Conservation (phyloP, 2,797 vertebrate genomes). For the Intellagama lesueurii region DNA sequence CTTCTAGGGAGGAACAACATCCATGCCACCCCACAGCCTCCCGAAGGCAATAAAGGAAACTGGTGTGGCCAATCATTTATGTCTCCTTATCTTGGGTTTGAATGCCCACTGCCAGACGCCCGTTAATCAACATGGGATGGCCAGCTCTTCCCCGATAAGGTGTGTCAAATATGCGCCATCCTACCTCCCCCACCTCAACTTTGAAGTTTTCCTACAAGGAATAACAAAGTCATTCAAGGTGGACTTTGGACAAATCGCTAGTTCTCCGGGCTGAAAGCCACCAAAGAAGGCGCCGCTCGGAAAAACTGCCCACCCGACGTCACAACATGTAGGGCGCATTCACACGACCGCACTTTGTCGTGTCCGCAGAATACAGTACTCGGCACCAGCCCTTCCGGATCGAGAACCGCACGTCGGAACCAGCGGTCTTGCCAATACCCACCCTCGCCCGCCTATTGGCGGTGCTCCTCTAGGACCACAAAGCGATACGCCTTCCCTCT, state of each 20-base stretch:
- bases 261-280: neutral
- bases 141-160: conserved; percentile 59
- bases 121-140: conserved; percentile 65
- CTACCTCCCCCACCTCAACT: neutral
- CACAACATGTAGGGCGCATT: neutral
- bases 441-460: neutral
- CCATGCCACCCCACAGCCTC: neutral
- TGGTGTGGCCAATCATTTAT: conserved; percentile 51
- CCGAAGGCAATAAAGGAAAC: neutral
- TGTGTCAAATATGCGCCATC: neutral
- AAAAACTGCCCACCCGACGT: too few relatives aligned
- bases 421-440: neutral
- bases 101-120: conserved; percentile 53
- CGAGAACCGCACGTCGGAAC: neutral
- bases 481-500: too few relatives aligned
- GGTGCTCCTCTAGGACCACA: neutral
- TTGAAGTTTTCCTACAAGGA: neutral
- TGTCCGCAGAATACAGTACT: neutral
- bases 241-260: neutral
- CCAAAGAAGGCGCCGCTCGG: too few relatives aligned
- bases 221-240: neutral
- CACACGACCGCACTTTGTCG: neutral
- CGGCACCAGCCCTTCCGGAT: neutral
- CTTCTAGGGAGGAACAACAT: neutral
- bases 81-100: conserved; percentile 50